Evolutionary conservation across 2,797 vertebrate genomes (phyloP).

Genomic region (Melopsittacus undulatus): DNA sequence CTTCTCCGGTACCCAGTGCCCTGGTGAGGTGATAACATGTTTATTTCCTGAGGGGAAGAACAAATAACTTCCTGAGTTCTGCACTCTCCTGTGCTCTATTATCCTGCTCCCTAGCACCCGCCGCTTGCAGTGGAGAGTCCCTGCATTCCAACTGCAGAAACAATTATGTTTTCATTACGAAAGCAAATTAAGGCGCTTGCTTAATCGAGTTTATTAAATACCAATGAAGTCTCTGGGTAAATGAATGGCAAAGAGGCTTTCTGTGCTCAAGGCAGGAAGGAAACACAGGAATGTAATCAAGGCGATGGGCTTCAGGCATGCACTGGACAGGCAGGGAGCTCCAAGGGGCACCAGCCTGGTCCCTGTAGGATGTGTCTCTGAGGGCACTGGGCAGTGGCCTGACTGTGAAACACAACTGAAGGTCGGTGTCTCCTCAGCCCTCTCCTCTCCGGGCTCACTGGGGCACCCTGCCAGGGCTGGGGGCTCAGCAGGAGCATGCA

Average conservation of each 20-base stretch:
- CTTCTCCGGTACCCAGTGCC: neutral
- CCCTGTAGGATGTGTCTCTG: accelerated
- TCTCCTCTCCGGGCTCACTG: accelerated
- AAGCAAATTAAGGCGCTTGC: constrained; percentile 70
- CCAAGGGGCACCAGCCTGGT: neutral
- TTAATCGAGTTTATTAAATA: constrained; percentile 72
- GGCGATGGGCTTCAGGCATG: neutral
- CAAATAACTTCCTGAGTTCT: neutral
- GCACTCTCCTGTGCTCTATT: neutral
- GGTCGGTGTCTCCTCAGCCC: neutral
- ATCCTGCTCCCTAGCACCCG: neutral
- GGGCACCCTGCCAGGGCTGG: neutral
- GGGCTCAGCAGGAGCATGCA: neutral
- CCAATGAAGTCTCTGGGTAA: constrained; percentile 59
- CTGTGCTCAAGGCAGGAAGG: neutral
- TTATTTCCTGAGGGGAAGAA: neutral
- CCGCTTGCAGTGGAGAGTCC: constrained; percentile 37
- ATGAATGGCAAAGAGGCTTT: constrained; percentile 43
- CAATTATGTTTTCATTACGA: constrained; percentile 71
- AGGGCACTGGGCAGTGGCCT: accelerated
- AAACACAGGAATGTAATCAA: neutral
- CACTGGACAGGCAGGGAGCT: neutral
- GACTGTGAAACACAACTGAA: accelerated
- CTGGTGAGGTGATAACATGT: neutral
- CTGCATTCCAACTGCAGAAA: constrained; percentile 55